phyloP scores from a whole-genome alignment of 2,797 vertebrate genomes.

The Atherinosoma microstoma region DNA sequence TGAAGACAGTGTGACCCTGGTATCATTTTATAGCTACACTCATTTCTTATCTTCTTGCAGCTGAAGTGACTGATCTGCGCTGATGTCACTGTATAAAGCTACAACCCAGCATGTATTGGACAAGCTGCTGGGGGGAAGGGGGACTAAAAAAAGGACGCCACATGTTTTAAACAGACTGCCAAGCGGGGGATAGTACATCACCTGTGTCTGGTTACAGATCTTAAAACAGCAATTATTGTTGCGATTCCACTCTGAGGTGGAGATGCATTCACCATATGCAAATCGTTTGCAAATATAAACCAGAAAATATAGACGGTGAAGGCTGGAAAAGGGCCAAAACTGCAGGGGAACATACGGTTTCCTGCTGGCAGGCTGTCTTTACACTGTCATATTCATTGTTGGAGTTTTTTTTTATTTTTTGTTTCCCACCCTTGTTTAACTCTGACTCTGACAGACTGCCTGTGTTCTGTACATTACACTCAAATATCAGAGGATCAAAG shows the following conservation, averaged over 20 bases:
- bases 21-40: constrained; percentile 37
- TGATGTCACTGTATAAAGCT: constrained; percentile 51
- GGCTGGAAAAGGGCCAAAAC: constrained; percentile 55
- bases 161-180: constrained; percentile 56
- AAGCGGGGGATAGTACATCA: constrained; percentile 58
- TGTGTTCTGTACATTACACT: constrained; percentile 34
- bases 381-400: constrained; percentile 51
- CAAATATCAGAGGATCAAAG: constrained; percentile 61
- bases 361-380: constrained; percentile 51
- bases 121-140: constrained; percentile 5
- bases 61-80: constrained; percentile 35
- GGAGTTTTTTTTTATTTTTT: background rate
- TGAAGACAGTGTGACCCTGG: constrained; percentile 23
- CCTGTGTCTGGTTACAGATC: constrained; percentile 73
- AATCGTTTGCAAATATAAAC: constrained; percentile 60
- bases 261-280: constrained; percentile 53
- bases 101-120: constrained; percentile 51
- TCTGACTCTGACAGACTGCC: constrained; percentile 40
- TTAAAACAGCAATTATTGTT: constrained; percentile 66
- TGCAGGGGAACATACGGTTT: constrained; percentile 31
- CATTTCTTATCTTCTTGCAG: constrained; percentile 54
- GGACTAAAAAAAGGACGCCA: constrained; percentile 48
- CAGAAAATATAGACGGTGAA: constrained; percentile 27
- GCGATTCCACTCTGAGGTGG: constrained; percentile 33
- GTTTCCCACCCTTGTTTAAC: constrained; percentile 28